Percentiles rank a stretch among this genome's conserved stretches.
Conservation (phyloP, 2,888 invertebrate genomes). For the Trachelus troglodyta region DNA sequence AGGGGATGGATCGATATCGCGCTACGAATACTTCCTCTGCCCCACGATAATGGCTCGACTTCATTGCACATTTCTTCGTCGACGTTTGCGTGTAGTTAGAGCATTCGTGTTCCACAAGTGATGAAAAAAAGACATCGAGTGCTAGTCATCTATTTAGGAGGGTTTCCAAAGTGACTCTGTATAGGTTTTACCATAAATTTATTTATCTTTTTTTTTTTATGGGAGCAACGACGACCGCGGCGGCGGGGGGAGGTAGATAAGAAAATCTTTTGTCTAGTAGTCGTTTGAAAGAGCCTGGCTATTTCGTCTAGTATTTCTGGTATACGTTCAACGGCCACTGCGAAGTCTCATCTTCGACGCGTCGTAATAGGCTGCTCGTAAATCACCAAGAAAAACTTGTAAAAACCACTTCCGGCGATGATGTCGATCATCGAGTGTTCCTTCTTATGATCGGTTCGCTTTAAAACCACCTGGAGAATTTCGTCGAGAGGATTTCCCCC, state of each 20-base stretch:
- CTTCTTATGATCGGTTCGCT: not conserved
- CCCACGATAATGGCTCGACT: not conserved
- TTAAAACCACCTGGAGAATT: not conserved
- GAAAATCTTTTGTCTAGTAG: not conserved
- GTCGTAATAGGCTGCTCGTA: not conserved
- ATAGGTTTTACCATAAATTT: not conserved
- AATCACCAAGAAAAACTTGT: not conserved
- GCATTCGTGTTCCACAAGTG: not conserved
- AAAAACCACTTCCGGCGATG: not conserved
- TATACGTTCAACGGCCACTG: not conserved
- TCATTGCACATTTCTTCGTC: not conserved
- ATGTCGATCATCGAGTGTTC: not conserved
- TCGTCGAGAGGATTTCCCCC: not conserved
- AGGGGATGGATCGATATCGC: not conserved
- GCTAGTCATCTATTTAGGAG: not conserved
- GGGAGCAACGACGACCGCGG: not conserved
- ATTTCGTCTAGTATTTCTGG: no score
- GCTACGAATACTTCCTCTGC: not conserved
- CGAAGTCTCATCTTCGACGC: not conserved
- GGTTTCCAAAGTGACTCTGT: not conserved
- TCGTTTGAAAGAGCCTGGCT: not conserved
- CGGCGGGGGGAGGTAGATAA: not conserved
- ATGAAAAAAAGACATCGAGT: not conserved
- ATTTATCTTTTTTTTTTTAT: not conserved
- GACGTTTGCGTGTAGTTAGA: not conserved